Evolutionary conservation across 2,113 vertebrate species (phyloP).

Genomic region (Xiphophorus maculatus): DNA sequence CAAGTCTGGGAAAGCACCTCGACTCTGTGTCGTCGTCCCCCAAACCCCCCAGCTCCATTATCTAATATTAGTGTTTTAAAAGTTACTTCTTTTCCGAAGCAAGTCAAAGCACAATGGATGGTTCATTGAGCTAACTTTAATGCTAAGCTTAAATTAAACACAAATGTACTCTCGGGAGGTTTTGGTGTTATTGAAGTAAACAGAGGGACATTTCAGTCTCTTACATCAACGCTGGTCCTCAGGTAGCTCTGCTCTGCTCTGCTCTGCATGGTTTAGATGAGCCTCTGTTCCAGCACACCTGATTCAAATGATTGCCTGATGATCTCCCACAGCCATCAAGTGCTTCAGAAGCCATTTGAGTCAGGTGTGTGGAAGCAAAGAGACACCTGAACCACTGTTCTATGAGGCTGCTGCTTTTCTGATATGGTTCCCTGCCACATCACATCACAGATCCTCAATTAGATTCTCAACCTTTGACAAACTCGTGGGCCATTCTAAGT

Average conservation of each 20-base stretch:
- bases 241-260: too few relatives aligned
- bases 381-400: too few relatives aligned
- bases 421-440: neutral
- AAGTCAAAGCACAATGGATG: too few relatives aligned
- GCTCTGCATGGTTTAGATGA: too few relatives aligned
- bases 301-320: too few relatives aligned
- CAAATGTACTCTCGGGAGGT: too few relatives aligned
- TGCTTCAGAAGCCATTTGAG: too few relatives aligned
- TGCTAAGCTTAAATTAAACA: too few relatives aligned
- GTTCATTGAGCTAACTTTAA: too few relatives aligned
- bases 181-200: neutral
- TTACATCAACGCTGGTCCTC: neutral
- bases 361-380: too few relatives aligned
- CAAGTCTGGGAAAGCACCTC: conserved; percentile 9
- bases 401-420: neutral
- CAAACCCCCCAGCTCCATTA: neutral
- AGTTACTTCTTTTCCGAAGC: neutral
- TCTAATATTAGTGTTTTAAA: neutral
- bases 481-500: neutral
- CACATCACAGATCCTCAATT: neutral
- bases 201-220: neutral
- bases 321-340: too few relatives aligned
- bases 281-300: too few relatives aligned
- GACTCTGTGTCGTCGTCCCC: neutral
- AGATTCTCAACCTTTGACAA: neutral